A percentile compares a stretch with the other conserved stretches of the same genome.
These are phyloP conservation scores for Azorinus chamasolen DNA, from an alignment of 2,888 invertebrate species.

Conservation along the genomic window DNA sequence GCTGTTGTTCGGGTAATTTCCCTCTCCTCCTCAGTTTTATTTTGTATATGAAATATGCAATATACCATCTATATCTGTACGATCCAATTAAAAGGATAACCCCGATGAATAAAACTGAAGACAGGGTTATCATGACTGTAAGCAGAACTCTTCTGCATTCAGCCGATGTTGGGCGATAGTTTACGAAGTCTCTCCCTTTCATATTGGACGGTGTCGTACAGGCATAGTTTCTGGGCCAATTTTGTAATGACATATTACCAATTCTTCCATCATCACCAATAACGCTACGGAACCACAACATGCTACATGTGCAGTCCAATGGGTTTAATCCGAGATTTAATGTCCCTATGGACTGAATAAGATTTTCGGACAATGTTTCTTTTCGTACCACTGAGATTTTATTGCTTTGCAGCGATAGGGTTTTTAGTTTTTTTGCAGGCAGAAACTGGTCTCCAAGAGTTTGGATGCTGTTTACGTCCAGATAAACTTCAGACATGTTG, in stretches of 20 bases:
- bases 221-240: slow-evolving; percentile 30
- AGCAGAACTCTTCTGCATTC: slow-evolving; percentile 6
- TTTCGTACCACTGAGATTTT: background rate
- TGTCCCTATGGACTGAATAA: background rate
- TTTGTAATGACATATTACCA: slow-evolving; percentile 7
- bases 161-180: slow-evolving; percentile 3
- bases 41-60: slow-evolving; percentile 36
- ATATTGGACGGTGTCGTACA: slow-evolving; percentile 26
- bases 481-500: background rate
- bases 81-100: background rate
- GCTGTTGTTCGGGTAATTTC: slow-evolving; percentile 20
- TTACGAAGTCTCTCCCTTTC: background rate
- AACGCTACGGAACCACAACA: slow-evolving; percentile 24
- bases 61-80: slow-evolving; percentile 44
- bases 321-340: slow-evolving; percentile 6
- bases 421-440: background rate
- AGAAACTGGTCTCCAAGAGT: background rate
- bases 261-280: slow-evolving; percentile 8
- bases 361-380: background rate
- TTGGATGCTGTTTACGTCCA: slow-evolving; percentile 6
- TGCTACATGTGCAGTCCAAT: slow-evolving; percentile 19
- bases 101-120: slow-evolving; percentile 23
- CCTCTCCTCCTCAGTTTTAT: background rate
- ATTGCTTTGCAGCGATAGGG: background rate
- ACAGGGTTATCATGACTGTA: slow-evolving; percentile 3